Evolutionary conservation across 2,888 invertebrate genomes (phyloP).

Genomic region (Blastobasis adustella): DNA sequence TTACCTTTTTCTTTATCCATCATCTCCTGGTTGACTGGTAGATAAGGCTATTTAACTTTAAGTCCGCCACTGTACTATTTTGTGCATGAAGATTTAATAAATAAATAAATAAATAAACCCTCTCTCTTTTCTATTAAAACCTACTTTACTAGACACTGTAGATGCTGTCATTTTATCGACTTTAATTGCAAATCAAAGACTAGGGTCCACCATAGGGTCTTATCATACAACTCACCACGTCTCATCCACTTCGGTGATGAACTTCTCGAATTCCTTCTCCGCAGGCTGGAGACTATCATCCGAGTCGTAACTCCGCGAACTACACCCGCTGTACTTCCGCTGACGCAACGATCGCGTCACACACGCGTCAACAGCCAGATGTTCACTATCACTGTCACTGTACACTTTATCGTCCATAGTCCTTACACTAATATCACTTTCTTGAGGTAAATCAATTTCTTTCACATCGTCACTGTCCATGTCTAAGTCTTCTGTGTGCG

Average conservation of each 20-base stretch:
- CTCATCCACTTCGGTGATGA: constrained; percentile 59
- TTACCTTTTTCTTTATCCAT: too few relatives aligned
- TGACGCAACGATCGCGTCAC: constrained; percentile 39
- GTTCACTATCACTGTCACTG: constrained; percentile 19
- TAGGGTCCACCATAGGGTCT: not conserved
- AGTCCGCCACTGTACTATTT: too few relatives aligned
- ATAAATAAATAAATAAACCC: too few relatives aligned
- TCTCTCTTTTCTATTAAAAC: too few relatives aligned
- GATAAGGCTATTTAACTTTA: too few relatives aligned
- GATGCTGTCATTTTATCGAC: too few relatives aligned
- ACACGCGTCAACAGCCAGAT: constrained; percentile 29
- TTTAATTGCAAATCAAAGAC: not conserved
- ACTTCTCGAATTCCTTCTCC: constrained; percentile 58
- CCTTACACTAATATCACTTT: constrained; percentile 52
- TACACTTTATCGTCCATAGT: constrained; percentile 23
- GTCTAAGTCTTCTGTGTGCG: constrained; percentile 15
- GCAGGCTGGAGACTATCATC: constrained; percentile 58
- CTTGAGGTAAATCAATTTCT: constrained; percentile 21
- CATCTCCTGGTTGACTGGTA: too few relatives aligned
- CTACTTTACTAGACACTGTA: too few relatives aligned
- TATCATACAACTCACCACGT: constrained; percentile 51
- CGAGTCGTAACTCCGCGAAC: constrained; percentile 54
- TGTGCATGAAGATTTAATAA: too few relatives aligned
- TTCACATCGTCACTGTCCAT: constrained; percentile 19
- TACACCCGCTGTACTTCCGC: constrained; percentile 48